Evolutionary conservation across 1,140 invertebrate species (phyloP), one percentile per base, ranked within the genome.

Genomic region (Asobara japonica): DNA sequence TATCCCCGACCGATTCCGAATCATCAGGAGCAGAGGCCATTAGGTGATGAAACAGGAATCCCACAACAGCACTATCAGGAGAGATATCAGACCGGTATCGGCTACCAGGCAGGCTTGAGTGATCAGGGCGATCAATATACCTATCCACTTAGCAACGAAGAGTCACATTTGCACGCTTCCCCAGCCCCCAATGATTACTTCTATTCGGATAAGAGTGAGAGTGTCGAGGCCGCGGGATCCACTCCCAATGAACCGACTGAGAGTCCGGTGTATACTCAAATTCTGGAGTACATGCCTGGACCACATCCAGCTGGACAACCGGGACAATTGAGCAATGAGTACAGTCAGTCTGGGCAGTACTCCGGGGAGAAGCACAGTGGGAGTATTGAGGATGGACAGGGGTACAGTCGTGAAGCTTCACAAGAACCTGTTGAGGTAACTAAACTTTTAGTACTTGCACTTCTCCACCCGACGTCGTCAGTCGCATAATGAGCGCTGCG

Each of bases 51-150:
- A n/a, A 51, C 31, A 16, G 48, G 25, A 30, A 27, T 51, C 6
- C 27, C 31, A 31, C 56, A 51, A 4, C 71, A 76, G 25, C 67
- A 70, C 2, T 72, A 68, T 69, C 71, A 75, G 22, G 61, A 72
- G 10, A 56, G 38, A 45, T 79, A 79, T 27, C 78, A 71, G 41
- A 20, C 22, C 27, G 68, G 27, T 3, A 48, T 77, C 3, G 77
- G 75, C 0, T 71, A 71, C 7, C 78, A 76, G 11, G n/a, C 45
- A 4, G 78, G 74, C 4, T 64, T 83, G 0, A 80, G 85, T 11
- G 74, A 78, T 22, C 69, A 71, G 0, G 51, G 77, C 1, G 85
- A 85, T 60, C 83, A 81, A 31, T 87, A 83, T 64, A 85, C 85
- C 75, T 86, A 85, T 74, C 82, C 82, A 61, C 66, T 74, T 8